phyloP scores from a whole-genome alignment of 2,888 invertebrate species.

The Xestobium rufovillosum region DNA sequence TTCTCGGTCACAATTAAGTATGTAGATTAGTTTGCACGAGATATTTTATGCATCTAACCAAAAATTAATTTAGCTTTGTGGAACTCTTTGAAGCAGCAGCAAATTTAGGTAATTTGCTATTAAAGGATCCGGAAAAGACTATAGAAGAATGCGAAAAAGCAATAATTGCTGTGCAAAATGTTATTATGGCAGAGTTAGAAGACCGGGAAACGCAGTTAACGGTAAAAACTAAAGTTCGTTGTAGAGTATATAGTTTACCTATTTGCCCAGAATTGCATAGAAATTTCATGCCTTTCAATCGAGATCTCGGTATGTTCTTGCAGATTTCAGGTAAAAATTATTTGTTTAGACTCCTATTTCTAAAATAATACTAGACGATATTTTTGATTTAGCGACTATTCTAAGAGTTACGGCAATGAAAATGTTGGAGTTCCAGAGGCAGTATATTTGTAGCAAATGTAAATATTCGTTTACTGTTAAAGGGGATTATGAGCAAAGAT shows the following conservation, averaged over 20 bases:
- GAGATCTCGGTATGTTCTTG: conserved; percentile 64
- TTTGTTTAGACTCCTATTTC: not conserved
- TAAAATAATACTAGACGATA: not conserved
- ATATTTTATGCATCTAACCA: conserved; percentile 7
- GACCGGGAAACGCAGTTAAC: conserved; percentile 38
- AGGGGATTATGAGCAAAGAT: conserved; percentile 56
- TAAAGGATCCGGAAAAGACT: conserved; percentile 55
- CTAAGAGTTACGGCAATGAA: conserved; percentile 67
- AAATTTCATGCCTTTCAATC: conserved; percentile 59
- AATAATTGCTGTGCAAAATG: conserved; percentile 54
- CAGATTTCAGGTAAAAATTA: conserved; percentile 55
- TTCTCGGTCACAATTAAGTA: conserved; percentile 66
- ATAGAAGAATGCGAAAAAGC: conserved; percentile 58
- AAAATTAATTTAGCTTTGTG: conserved; percentile 52
- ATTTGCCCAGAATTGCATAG: conserved; percentile 61
- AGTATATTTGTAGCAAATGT: conserved; percentile 72
- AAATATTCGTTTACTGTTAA: conserved; percentile 56
- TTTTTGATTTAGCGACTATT: conserved; percentile 57
- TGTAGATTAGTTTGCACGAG: conserved; percentile 22
- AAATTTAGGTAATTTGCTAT: conserved; percentile 58
- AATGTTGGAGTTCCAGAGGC: conserved; percentile 67
- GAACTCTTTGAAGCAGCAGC: conserved; percentile 62
- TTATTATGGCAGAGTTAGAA: conserved; percentile 43
- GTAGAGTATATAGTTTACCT: conserved; percentile 59
- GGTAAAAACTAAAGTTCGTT: conserved; percentile 59